A percentile compares a stretch with the other conserved stretches of the same genome.
Conservation (phyloP, 2,888 invertebrate species). For the Pammene aurita region DNA sequence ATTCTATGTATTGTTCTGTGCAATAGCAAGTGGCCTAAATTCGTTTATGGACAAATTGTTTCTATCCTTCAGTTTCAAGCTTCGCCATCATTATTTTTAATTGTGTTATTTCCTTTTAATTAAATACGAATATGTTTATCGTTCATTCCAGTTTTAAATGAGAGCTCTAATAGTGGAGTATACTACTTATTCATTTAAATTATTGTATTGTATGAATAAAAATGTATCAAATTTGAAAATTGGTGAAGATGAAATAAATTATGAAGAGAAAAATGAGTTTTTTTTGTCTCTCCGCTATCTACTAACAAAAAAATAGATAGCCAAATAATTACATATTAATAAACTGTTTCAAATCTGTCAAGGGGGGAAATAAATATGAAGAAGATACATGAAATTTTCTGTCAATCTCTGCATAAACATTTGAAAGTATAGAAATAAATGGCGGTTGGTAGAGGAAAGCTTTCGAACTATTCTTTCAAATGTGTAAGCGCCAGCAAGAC, state of each 20-base stretch:
- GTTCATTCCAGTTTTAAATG: slow-evolving; percentile 83
- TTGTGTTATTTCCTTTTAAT: slow-evolving; percentile 80
- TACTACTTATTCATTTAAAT: slow-evolving; percentile 81
- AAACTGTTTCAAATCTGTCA: no score
- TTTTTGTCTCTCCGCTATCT: slow-evolving; percentile 36
- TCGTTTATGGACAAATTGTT: slow-evolving; percentile 52
- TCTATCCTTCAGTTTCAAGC: slow-evolving; percentile 65
- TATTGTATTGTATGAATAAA: slow-evolving; percentile 81
- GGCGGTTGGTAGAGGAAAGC: slow-evolving; percentile 14
- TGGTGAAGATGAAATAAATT: slow-evolving; percentile 83
- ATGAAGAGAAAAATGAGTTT: slow-evolving; percentile 72
- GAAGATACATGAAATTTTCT: neutral
- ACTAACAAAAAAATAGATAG: neutral
- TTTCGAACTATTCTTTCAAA: slow-evolving; percentile 46
- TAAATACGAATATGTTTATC: slow-evolving; percentile 79
- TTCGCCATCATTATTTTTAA: slow-evolving; percentile 67
- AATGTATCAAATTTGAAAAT: slow-evolving; percentile 81
- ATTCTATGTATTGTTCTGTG: slow-evolving; percentile 63
- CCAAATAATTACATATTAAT: no score
- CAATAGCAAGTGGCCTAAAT: slow-evolving; percentile 76
- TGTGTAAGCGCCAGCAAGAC: slow-evolving; percentile 75
- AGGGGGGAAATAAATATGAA: no score
- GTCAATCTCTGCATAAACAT: neutral
- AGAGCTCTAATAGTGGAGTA: slow-evolving; percentile 78
- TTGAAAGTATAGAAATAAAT: neutral